Percentiles rank a stretch among this genome's conserved stretches.
These are phyloP conservation scores for Myotis pilosus DNA, from an alignment of 2,797 vertebrate genomes.

Conservation along the genomic window DNA sequence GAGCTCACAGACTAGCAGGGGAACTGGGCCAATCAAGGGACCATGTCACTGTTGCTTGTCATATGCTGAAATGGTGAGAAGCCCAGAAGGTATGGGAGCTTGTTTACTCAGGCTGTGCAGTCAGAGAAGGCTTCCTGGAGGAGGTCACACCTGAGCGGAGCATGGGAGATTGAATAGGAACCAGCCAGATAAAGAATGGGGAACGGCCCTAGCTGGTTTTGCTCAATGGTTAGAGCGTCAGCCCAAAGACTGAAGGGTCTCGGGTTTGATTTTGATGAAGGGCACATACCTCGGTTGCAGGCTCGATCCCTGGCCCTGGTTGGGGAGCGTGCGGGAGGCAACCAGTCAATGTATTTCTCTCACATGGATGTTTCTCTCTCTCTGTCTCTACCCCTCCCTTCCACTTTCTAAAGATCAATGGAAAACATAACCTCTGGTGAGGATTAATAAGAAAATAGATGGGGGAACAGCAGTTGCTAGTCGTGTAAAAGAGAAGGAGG, in stretches of 20 bases:
- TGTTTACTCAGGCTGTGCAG: neutral
- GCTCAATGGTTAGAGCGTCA: neutral
- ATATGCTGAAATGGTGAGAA: neutral
- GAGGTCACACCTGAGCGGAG: neutral
- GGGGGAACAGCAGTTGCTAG: neutral
- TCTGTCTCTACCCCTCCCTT: neutral
- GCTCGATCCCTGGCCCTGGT: no score
- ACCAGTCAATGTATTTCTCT: neutral
- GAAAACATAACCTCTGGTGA: neutral
- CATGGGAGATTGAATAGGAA: neutral
- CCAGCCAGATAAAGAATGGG: neutral
- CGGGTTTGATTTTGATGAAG: no score
- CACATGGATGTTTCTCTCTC: neutral
- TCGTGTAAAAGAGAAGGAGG: neutral
- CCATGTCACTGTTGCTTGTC: neutral
- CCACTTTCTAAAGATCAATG: neutral
- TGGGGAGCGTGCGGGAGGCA: no score
- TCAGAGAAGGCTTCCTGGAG: conserved; percentile 22
- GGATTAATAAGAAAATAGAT: neutral
- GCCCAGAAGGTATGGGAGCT: neutral
- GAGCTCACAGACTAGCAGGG: neutral
- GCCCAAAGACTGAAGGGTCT: no score
- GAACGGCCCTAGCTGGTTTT: neutral
- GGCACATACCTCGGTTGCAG: no score
- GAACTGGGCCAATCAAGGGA: neutral